Percentiles rank a stretch among this genome's conserved stretches.
Evolutionary conservation across 2,888 invertebrate genomes (phyloP).

Genomic region (Tiliacea aurago): DNA sequence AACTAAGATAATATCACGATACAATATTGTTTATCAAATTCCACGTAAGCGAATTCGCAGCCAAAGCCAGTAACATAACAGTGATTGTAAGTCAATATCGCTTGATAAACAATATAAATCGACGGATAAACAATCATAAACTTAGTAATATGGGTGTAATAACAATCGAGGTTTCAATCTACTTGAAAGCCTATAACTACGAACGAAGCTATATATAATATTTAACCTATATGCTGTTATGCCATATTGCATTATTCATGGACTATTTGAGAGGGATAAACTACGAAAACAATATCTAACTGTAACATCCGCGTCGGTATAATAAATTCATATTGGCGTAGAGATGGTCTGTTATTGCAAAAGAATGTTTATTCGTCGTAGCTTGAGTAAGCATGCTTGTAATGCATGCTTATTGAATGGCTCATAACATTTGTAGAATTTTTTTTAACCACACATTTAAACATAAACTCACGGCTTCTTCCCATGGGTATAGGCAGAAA

Average conservation of each 20-base stretch:
- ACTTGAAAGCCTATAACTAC: conserved; percentile 79
- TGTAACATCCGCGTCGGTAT: conserved; percentile 61
- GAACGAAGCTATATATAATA: conserved; percentile 66
- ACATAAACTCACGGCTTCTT: too few species aligned
- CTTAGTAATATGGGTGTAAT: conserved; percentile 69
- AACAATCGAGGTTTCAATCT: conserved; percentile 81
- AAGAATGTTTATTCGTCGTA: conserved; percentile 62
- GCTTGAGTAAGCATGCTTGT: conserved; percentile 48
- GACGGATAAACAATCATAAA: conserved; percentile 63
- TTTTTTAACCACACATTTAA: background rate
- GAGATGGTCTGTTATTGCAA: conserved; percentile 66
- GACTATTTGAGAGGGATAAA: conserved; percentile 71
- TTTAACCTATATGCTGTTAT: conserved; percentile 71
- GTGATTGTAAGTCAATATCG: conserved; percentile 54
- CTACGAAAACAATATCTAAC: conserved; percentile 70
- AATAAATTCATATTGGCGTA: conserved; percentile 69
- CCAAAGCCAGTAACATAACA: conserved; percentile 23
- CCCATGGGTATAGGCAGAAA: too few species aligned
- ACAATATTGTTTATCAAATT: conserved; percentile 13
- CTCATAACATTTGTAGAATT: conserved; percentile 15
- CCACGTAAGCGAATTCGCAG: conserved; percentile 4
- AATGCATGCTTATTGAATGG: conserved; percentile 42
- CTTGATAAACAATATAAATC: conserved; percentile 60
- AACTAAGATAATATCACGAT: conserved; percentile 17
- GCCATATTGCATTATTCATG: conserved; percentile 82